A percentile compares a stretch with the other conserved stretches of the same genome.
Evolutionary conservation across 2,888 invertebrate species (phyloP).

Genomic region (Phoronis australis): DNA sequence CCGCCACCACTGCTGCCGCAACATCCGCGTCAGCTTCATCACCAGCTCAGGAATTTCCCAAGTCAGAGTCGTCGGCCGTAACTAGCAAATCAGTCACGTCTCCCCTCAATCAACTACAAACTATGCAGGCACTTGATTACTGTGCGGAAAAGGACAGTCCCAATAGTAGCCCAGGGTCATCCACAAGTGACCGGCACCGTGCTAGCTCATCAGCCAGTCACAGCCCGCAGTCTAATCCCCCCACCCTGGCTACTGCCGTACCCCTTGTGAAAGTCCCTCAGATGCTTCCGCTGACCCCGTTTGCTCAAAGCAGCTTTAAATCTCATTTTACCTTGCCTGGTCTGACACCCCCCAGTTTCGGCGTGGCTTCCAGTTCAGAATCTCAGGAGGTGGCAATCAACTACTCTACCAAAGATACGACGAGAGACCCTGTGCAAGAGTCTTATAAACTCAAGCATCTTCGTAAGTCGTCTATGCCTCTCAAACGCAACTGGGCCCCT

Average conservation of each 20-base stretch:
- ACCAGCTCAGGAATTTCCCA: constrained; percentile 26
- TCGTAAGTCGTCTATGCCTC: constrained; percentile 52
- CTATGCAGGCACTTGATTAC: constrained; percentile 93
- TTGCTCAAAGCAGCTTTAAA: constrained; percentile 20
- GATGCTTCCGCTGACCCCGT: constrained; percentile 29
- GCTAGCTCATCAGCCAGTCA: constrained; percentile 8
- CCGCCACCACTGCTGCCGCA: constrained; percentile 19
- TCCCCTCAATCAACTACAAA: constrained; percentile 82
- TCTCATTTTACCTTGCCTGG: background rate
- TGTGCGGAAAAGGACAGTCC: constrained; percentile 54
- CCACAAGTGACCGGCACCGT: constrained; percentile 18
- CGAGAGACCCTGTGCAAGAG: constrained; percentile 20
- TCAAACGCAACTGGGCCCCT: constrained; percentile 54
- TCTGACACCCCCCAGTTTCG: background rate
- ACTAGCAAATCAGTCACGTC: constrained; percentile 63
- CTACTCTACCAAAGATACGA: constrained; percentile 30
- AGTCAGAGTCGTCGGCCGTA: constrained; percentile 20
- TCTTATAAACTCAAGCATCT: constrained; percentile 48
- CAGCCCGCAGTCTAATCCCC: constrained; percentile 14
- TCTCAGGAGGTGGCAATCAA: constrained; percentile 27
- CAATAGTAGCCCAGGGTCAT: constrained; percentile 1
- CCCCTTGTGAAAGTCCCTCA: constrained; percentile 20
- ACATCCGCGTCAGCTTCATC: constrained; percentile 24
- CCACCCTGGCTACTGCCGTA: background rate
- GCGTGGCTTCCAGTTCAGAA: constrained; percentile 7